Evolutionary conservation across 2,113 vertebrate genomes (phyloP), one percentile per base, ranked within the genome.

Genomic region (Craseonycteris thonglongyai): DNA sequence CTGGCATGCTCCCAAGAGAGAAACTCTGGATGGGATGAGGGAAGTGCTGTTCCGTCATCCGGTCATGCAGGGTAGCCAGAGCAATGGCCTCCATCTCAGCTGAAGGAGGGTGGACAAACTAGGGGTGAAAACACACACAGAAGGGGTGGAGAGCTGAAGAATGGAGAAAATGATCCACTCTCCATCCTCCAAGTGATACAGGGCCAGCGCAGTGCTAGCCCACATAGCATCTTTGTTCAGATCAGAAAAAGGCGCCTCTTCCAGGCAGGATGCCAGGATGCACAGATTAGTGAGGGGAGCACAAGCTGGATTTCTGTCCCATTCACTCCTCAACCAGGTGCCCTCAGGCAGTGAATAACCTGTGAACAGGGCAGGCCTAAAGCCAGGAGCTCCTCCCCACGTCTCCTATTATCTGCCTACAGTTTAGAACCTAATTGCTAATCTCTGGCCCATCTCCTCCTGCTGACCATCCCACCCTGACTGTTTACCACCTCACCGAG

Each of bases 21-120:
- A 99, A 99, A 22, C 98, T 99, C 47, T 85, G 95, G 89, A 99
- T 98, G 76, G 99, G 99, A 30, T 69, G 80, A 0, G 97, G 93
- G 81, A 99, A 99, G 74, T 98, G 85, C 68, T 99, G 99, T 81
- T 99, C 99, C 0, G 99, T 99, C 99, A 99, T 99, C 63, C 95
- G 97, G 97, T 99, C 99, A 30, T 99, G 98, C 61, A 99, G 97
- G 61, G 96, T 95, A 40, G 94, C 96, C 16, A 98, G 92, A 59
- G 99, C 97, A 12, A 95, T 83, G 65, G 98, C 95, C 65, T 98
- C 33, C 66, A 98, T 97, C 15, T 93, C 95, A 4, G 97, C 91
- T 0, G 96, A 94, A 1, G 96, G 93, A 0, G 14, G 69, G 10
- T 75, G 28, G 68, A 86, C 56, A 76, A 97, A 98, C 98, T 98